Percentiles rank a stretch among this genome's conserved stretches.
Conservation (phyloP, 2,113 vertebrate genomes). For the Loxodonta africana region DNA sequence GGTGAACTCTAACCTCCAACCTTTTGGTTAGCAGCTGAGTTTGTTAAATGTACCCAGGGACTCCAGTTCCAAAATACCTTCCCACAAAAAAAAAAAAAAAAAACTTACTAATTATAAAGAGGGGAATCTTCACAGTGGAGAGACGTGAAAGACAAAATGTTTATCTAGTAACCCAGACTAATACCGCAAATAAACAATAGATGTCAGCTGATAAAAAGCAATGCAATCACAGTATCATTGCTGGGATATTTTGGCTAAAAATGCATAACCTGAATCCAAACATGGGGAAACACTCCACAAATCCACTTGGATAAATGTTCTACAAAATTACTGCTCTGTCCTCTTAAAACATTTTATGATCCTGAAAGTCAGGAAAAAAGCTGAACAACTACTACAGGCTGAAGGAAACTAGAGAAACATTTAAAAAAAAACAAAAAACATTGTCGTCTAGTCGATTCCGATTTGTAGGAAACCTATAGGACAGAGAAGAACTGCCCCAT, state of each 20-base stretch:
- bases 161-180: neutral
- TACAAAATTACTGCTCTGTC: neutral
- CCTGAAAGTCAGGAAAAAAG: neutral
- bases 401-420: neutral
- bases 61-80: neutral
- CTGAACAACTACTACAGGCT: neutral
- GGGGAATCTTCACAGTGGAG: too few species aligned
- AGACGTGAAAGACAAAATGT: neutral
- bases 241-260: neutral
- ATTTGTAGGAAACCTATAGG: too few species aligned
- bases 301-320: neutral
- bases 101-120: neutral
- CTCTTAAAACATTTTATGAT: neutral
- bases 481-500: too few species aligned
- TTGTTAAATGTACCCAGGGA: too few species aligned
- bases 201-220: neutral
- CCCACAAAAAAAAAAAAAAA: neutral
- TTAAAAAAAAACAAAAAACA: too few species aligned
- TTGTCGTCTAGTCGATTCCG: too few species aligned
- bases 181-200: neutral
- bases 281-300: neutral
- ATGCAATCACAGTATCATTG: neutral
- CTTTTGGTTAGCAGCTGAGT: too few species aligned
- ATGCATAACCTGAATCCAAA: neutral
- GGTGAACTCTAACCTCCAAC: too few species aligned